Base-by-base conservation (phyloP, 1,140 invertebrate species). In the Orius insidiosus region DNA sequence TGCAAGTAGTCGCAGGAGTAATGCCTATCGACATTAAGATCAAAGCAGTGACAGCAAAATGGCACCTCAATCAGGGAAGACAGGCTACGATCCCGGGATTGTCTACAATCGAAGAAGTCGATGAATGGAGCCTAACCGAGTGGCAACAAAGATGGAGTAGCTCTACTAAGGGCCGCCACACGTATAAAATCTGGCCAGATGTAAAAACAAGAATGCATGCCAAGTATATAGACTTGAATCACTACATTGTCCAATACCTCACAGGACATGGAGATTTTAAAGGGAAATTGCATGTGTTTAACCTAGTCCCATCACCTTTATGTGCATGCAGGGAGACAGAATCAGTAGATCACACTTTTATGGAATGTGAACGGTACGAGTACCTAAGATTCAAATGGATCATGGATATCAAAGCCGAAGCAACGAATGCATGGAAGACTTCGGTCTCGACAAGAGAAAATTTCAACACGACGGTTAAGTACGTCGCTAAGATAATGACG, bases 131-230 rank as follows among this genome's bases (percentile, higher is more conserved):
- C 5, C 8, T 34, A 16, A 35, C 40, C 3, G 9, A 45, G 11
- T 55, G 48, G 54, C 50, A 51, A n/a, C n/a, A n/a, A 13, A 24
- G 44, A 35, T 53, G 56, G 54, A 33, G 35, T 13, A 18, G 11
- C 8, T 11, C 8, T 16, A 41, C 10, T 0, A 46, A 38, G 45
- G 55, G 42, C 9, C 47, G 45, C 35, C 54, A 55, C 52, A 57
- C 55, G 3, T 10, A 36, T 9, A 10, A 3, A 15, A 4, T 36
- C n/a, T 36, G 35, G 35, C 35, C 35, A 10, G 3, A 4, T 36
- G 35, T 36, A 10, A 36, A 15, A 10, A 3, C 35, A 36, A 36
- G 35, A 36, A 10, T 36, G 5, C 3, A n/a, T 3, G 3, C n/a
- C 3, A 36, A 36, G 35, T 15, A 36, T 9, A 36, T 36, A 3